These are phyloP conservation scores for Agrilus mali DNA, from an alignment of 2,888 invertebrate genomes.

Conservation along the genomic window DNA sequence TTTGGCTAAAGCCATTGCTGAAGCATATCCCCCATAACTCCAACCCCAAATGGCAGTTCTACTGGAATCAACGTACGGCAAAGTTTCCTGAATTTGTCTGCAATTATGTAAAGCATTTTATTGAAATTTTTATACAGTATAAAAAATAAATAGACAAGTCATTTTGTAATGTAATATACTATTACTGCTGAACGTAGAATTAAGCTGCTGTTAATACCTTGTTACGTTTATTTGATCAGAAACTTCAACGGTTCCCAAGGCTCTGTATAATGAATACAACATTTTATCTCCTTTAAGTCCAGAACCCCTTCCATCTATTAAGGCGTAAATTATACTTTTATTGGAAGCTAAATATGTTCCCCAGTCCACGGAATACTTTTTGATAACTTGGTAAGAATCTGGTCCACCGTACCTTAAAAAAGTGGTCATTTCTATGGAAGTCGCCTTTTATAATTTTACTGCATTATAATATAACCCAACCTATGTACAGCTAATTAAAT, in stretches of 20 bases:
- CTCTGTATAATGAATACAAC: conserved; percentile 69
- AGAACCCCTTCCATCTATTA: conserved; percentile 84
- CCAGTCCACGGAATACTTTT: conserved; percentile 76
- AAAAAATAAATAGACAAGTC: no score
- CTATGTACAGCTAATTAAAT: no score
- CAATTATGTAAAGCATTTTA: conserved; percentile 11
- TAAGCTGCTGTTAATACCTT: conserved; percentile 35
- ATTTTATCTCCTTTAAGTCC: conserved; percentile 74
- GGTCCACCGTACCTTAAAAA: conserved; percentile 78
- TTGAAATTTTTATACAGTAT: neutral
- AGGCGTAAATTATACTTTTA: conserved; percentile 73
- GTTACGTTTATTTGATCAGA: conserved; percentile 82
- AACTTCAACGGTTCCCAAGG: conserved; percentile 81
- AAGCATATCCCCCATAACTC: conserved; percentile 95
- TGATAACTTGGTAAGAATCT: conserved; percentile 71
- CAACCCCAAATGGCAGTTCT: conserved; percentile 95
- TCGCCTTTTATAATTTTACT: no score
- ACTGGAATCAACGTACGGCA: conserved; percentile 62
- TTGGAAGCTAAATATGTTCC: conserved; percentile 75
- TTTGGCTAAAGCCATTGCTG: conserved; percentile 73
- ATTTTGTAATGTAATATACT: no score
- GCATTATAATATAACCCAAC: no score
- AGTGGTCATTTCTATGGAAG: neutral
- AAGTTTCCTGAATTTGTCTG: conserved; percentile 51
- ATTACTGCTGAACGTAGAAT: neutral